A percentile compares a stretch with the other conserved stretches of the same genome.
phyloP scores from a whole-genome alignment of 2,113 vertebrate species.

The Callionymus lyra region DNA sequence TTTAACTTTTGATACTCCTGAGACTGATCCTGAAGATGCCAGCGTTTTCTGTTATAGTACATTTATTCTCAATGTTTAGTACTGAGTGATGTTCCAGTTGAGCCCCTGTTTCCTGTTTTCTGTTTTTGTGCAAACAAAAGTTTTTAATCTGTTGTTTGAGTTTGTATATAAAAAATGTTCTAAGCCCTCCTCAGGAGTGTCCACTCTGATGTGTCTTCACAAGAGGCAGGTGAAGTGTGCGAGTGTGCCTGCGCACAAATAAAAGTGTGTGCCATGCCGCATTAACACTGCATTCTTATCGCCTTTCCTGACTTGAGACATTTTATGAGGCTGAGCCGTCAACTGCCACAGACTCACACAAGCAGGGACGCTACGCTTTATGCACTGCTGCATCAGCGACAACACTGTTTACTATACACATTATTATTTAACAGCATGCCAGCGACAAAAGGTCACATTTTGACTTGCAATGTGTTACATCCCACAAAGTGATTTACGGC shows the following conservation, averaged over 20 bases:
- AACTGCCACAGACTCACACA: constrained; percentile 24
- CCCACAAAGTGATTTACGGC: not conserved
- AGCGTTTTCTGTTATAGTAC: too few species aligned
- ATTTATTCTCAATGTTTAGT: too few species aligned
- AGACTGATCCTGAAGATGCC: too few species aligned
- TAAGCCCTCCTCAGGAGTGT: constrained; percentile 30
- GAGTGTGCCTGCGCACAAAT: constrained; percentile 42
- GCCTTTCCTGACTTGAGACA: constrained; percentile 45
- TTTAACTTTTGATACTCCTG: too few species aligned
- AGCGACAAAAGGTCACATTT: constrained; percentile 36
- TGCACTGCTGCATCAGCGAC: constrained; percentile 32
- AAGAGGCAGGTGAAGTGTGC: constrained; percentile 1
- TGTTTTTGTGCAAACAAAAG: too few species aligned
- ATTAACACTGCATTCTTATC: constrained; percentile 56
- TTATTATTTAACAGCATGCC: constrained; percentile 38
- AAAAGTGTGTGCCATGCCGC: constrained; percentile 47
- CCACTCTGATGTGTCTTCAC: constrained; percentile 9
- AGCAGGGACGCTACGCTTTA: constrained; percentile 35
- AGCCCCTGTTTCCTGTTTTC: too few species aligned
- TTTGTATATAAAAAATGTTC: too few species aligned
- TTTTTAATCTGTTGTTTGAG: too few species aligned
- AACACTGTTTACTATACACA: constrained; percentile 27
- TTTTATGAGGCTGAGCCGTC: constrained; percentile 48
- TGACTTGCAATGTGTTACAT: constrained; percentile 22
- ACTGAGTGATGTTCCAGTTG: too few species aligned